Percentiles rank a stretch among this genome's conserved stretches.
Conservation (phyloP, 2,797 vertebrate genomes). For the Clarias platycephalus region DNA sequence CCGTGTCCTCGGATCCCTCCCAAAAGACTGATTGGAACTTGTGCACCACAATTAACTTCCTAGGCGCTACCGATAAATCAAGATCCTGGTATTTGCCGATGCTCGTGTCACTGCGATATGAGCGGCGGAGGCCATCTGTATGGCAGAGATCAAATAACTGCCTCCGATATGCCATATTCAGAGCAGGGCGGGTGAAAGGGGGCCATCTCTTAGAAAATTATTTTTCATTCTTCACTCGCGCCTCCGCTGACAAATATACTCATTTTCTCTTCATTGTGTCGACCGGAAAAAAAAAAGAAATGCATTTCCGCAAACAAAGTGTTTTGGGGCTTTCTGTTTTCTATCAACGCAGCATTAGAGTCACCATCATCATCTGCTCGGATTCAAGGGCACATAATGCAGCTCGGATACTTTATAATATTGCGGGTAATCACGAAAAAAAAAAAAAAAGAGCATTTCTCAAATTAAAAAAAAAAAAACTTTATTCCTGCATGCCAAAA, state of each 20-base stretch:
- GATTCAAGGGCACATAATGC: constrained; percentile 29
- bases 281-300: constrained; percentile 40
- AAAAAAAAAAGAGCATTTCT: not conserved
- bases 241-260: constrained; percentile 55
- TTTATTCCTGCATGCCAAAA: constrained; percentile 23
- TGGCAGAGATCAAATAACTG: constrained; percentile 65
- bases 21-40: constrained; percentile 79
- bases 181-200: constrained; percentile 49
- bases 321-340: constrained; percentile 47
- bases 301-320: constrained; percentile 58
- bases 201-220: constrained; percentile 76
- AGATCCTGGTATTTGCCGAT: constrained; percentile 85
- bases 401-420: not conserved
- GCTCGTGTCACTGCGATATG: constrained; percentile 86
- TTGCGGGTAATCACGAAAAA: not conserved
- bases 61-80: constrained; percentile 93
- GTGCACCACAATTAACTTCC: constrained; percentile 89
- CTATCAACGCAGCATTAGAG: constrained; percentile 35
- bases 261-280: constrained; percentile 66
- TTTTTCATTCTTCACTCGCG: constrained; percentile 70
- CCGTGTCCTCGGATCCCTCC: constrained; percentile 62
- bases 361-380: constrained; percentile 46
- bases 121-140: constrained; percentile 88
- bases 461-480: constrained; percentile 20
- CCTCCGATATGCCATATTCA: constrained; percentile 70